Percentiles rank a stretch among this genome's conserved stretches.
These are phyloP conservation scores for Porites lutea DNA, from an alignment of 64 coral and sea anemone genomes.

Conservation along the genomic window DNA sequence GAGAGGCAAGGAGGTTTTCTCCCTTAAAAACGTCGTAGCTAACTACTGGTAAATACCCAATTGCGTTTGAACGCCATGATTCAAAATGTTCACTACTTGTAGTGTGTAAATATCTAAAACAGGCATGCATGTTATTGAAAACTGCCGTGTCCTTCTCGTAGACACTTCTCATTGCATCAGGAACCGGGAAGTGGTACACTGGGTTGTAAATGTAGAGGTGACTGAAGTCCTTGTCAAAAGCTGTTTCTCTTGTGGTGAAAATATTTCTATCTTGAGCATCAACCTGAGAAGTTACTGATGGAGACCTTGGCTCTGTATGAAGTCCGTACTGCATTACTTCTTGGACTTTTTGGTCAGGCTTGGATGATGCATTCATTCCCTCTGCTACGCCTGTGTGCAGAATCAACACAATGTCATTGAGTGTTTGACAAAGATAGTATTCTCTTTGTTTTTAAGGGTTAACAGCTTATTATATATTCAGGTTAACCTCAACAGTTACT, in stretches of 20 bases:
- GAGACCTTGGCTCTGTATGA: background rate
- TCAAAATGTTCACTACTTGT: background rate
- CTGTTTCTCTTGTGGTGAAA: background rate
- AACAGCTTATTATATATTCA: background rate
- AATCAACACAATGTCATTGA: background rate
- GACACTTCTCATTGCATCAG: background rate
- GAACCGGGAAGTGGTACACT: background rate
- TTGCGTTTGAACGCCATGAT: background rate
- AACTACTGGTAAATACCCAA: background rate
- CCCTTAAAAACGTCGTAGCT: constrained; percentile 8
- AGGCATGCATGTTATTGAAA: background rate
- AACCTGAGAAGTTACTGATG: background rate
- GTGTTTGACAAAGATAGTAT: background rate
- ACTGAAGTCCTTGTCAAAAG: background rate
- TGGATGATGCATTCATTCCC: background rate
- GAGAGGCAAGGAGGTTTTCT: background rate
- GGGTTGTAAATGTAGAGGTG: constrained; percentile 28
- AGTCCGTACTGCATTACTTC: background rate
- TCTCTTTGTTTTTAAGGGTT: constrained; percentile 5
- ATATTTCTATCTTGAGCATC: background rate
- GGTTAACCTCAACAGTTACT: background rate
- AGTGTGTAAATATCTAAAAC: constrained; percentile 1
- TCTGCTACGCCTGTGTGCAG: background rate
- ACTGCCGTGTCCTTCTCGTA: background rate
- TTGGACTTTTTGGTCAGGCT: background rate